Base-by-base conservation (phyloP, 2,888 invertebrate genomes). In the Drosophila prolongata region DNA sequence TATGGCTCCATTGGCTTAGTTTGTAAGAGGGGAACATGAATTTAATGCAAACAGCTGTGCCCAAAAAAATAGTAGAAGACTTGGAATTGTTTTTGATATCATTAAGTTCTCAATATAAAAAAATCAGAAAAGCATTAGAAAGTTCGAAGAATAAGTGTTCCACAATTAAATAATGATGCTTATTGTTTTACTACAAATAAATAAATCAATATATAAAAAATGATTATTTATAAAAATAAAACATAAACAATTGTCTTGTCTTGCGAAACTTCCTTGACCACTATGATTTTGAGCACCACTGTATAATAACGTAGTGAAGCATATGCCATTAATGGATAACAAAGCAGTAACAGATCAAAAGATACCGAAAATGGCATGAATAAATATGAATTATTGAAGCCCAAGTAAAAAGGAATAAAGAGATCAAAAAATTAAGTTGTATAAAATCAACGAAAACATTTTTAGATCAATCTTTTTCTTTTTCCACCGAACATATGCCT, bases 1-100 rank as follows among this genome's bases (percentile, higher is more conserved):
- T 90, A 89, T 86, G 78, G 77, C 81, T 68, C 66, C 75, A 65
- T 62, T 55, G 75, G 69, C 69, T 66, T 38, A 55, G 57, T 72
- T 52, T 44, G 46, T 27, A 13, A n/a, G 67, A 69, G n/a, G 40
- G 37, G 6, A 16, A 27, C 34, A 16, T 16, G 49, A 35, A 8
- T 16, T 19, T 49, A 49, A 49, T 49, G 13, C 35, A 13, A 6
- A 49, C 34, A 34, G 49, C 35, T 30, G 47, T 13, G 46, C 14
- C 19, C 34, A 16, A 6, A 40, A 35, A 2, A 30, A 3, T 30
- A 30, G 30, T 3, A n/a, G n/a, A 14, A 6, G 34, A 6, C 27
- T 24, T 0, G 3, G 2, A 16, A 16, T 10, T 42, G 9, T 11
- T 43, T 43, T 35, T 11, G 8, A 30, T 30, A 30, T 8, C 1